Conservation (phyloP, 2,888 invertebrate species). For the Macrostomum cliftonense region DNA sequence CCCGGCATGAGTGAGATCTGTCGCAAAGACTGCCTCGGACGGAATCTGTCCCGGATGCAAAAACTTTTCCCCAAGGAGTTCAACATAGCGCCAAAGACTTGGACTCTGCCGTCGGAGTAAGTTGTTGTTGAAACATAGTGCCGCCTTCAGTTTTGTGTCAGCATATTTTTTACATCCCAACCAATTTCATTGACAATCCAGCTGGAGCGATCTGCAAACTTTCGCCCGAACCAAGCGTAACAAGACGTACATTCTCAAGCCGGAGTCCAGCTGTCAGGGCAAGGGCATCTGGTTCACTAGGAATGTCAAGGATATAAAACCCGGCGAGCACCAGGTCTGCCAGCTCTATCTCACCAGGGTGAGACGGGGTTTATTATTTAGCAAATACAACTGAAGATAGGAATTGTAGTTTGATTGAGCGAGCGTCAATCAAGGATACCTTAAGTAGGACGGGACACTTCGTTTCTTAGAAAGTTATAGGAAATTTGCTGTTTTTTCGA, state of each 20-base stretch:
- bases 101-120: slow-evolving; percentile 78
- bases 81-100: slow-evolving; percentile 75
- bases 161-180: not conserved
- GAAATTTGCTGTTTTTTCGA: too few relatives aligned
- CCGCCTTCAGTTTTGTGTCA: too few relatives aligned
- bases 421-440: too few relatives aligned
- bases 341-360: slow-evolving; percentile 48
- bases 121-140: too few relatives aligned
- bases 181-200: slow-evolving; percentile 11
- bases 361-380: not conserved
- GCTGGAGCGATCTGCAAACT: slow-evolving; percentile 39
- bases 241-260: slow-evolving; percentile 66
- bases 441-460: too few relatives aligned
- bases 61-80: slow-evolving; percentile 71
- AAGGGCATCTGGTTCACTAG: slow-evolving; percentile 67
- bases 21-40: slow-evolving; percentile 66
- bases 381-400: too few relatives aligned
- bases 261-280: slow-evolving; percentile 73
- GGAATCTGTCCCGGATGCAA: slow-evolving; percentile 71
- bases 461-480: too few relatives aligned
- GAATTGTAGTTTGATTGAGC: too few relatives aligned
- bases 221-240: slow-evolving; percentile 52
- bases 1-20: slow-evolving; percentile 74
- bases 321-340: slow-evolving; percentile 62
- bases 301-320: slow-evolving; percentile 57